Evolutionary conservation across 2,888 invertebrate genomes (phyloP), one percentile per base, ranked within the genome.

Genomic region (Trissoscelio sp.): DNA sequence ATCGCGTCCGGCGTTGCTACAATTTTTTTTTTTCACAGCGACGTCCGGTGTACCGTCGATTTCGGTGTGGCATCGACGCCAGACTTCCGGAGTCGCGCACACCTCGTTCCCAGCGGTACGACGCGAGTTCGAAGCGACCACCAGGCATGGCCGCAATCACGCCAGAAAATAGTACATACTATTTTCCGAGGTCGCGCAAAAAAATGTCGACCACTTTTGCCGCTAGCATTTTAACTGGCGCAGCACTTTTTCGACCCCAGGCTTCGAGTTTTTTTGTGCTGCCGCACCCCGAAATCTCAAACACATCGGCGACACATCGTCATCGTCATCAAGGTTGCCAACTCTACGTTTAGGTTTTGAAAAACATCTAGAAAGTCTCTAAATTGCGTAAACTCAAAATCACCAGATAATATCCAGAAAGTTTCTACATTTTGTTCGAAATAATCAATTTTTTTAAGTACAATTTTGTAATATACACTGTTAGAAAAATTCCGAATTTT

Each of bases 91-190:
- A 53, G 18, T 64, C 42, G 34, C 42, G 34, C 48, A 62, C 73
- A 39, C 58, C 57, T 53, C 31, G 22, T 44, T 46, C 16, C 28
- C 57, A 39, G 9, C 42, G 9, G 16, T 11, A 14, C 22, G 6
- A 9, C 31, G 6, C 31, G 60, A 64, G 55, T 28, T 51, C 34
- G 16, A 22, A 12, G 11, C 9, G 46, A 64, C 53, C 87, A 84
- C 86, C 85, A 88, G 87, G 89, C 87, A 88, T 86, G 86, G 85
- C 88, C 87, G 87, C 89, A 89, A 89, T 89, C 89, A 90, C 87
- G 85, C 81, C 86, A 85, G 84, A 84, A 89, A 89, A 89, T 89
- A 88, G 87, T 87, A 87, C 88, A 85, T 83, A 82, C 64, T 85
- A 85, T 86, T 88, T 88, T 88, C 85, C 86, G 83, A 83, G 42